Percentiles rank a stretch among this genome's conserved stretches.
These are phyloP conservation scores for Tragelaphus imberbis DNA, from an alignment of 2,113 vertebrate species.

Conservation along the genomic window DNA sequence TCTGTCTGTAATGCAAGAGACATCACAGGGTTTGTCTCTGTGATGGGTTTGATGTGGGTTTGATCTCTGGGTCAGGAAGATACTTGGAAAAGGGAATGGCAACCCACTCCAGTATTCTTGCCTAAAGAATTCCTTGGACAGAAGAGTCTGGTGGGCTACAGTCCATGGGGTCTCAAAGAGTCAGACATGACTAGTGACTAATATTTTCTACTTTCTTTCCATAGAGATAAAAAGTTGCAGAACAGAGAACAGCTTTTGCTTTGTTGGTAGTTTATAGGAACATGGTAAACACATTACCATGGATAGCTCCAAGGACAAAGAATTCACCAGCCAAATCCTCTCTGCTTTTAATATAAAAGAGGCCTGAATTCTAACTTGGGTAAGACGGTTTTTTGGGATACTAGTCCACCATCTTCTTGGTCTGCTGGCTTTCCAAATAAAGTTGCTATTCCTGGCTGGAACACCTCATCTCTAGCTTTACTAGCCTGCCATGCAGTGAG, in stretches of 20 bases:
- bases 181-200: not conserved
- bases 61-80: not conserved
- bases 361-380: not conserved
- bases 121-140: not conserved
- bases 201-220: not conserved
- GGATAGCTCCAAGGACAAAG: not conserved
- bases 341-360: not conserved
- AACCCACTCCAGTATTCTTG: not conserved
- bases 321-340: not conserved
- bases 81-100: not conserved
- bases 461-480: not conserved
- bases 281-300: not conserved
- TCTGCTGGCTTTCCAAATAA: not conserved
- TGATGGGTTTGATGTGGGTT: not conserved
- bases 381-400: not conserved
- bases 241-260: not conserved
- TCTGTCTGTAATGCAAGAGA: not conserved
- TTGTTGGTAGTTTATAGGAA: not conserved
- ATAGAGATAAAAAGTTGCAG: not conserved
- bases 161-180: not conserved
- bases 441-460: not conserved
- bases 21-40: no score
- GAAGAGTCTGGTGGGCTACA: not conserved
- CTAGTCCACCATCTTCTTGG: not conserved
- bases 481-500: not conserved